Evolutionary conservation across 2,113 vertebrate species (phyloP), one percentile per base, ranked within the genome.

Genomic region (Lampris incognitus): DNA sequence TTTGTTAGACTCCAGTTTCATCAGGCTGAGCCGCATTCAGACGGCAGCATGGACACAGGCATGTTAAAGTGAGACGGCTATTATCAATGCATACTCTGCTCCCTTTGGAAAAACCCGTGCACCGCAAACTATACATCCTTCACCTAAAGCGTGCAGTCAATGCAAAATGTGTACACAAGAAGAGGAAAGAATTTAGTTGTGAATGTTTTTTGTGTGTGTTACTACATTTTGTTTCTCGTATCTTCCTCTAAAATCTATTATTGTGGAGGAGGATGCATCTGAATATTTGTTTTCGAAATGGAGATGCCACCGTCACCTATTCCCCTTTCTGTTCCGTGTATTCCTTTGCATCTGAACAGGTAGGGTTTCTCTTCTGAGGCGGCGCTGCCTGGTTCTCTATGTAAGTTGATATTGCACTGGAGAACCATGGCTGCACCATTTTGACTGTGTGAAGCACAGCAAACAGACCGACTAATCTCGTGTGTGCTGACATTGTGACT

Each of bases 401-500:
- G 79, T 81, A 86, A 88, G 87, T 89, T 87, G 77, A 86, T 82
- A 83, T 77, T 78, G 76, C 74, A 38, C 66, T 56, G 46, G 72
- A 81, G 83, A 69, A 81, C 83, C 82, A 84, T 82, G 83, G 86
- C 82, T 85, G 88, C 85, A 82, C 66, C 91, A 84, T 83, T 84
- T 75, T 67, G 72, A 66, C 83, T 74, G 85, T 82, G 74, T 75
- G 81, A 75, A 74, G 86, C 67, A 65, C 76, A 78, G 86, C 85
- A 87, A 90, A 85, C 83, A 85, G 85, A 87, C 66, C 75, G 78
- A 89, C 82, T 87, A 89, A 91, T 90, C 86, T 85, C 1, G 24
- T 79, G 80, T 76, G 84, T 85, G 89, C 89, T 87, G 91, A 90
- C 86, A 80, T 78, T 72, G 86, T 84, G 84, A 89, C 80, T 83